Evolutionary conservation across 2,888 invertebrate species (phyloP), one percentile per base, ranked within the genome.

Genomic region (Aphelenchoides bicaudatus): DNA sequence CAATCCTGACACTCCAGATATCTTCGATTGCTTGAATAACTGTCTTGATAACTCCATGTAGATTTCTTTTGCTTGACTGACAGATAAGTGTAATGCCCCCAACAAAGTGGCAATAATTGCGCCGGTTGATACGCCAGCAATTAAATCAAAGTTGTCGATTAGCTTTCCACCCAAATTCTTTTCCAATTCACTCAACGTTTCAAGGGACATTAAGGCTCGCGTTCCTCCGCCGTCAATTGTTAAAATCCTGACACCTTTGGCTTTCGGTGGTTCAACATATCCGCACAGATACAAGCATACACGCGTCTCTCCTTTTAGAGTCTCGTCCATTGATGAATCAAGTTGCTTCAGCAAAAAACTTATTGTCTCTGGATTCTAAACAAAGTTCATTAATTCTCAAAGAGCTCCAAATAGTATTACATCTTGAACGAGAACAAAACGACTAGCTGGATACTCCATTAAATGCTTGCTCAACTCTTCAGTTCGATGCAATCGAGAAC

Each of bases 201-300:
- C 88, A 62, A 92, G 85, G 2, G 89, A 88, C 63, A 90, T 84
- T 62, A 91, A 83, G n/a, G 91, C 91, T 61, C 90, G 65, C 16
- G 89, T 87, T 48, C 91, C 91, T 39, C 92, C 91, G 2, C 92
- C 92, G 82, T 92, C 91, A 71, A 92, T 88, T 0, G 89, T 84
- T 51, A 92, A 83, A 56, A 92, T 85, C 75, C 87, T 84, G 47
- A 91, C 87, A 0, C 91, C 91, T 28, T 84, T 16, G 13, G 62
- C 65, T 6, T 55, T 54, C 3, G 61, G 59, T 16, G 66, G 54
- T n/a, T 50, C 39, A 21, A 59, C 58, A 34, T 61, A 64, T 16
- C 75, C 75, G 56, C 71, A 69, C 0, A 75, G 58, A 19, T 71
- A 64, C 16, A 75, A 59, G 56, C 75, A 75, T 46, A 66, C 62